These are phyloP conservation scores for Aradus depressus DNA, from an alignment of 2,888 invertebrate species.

Conservation along the genomic window DNA sequence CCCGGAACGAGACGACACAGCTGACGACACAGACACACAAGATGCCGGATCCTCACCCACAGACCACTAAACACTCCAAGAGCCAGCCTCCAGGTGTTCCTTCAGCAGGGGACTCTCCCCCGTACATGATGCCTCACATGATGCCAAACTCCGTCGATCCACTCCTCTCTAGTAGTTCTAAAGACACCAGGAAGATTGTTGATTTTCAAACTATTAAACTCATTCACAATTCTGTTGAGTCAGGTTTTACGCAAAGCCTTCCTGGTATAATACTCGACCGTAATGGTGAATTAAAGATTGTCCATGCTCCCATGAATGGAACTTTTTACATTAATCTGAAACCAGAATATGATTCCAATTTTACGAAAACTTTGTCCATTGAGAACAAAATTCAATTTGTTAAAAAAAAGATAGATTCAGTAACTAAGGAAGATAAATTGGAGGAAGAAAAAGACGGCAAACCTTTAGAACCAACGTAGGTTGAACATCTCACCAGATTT, in stretches of 20 bases:
- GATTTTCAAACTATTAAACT: slow-evolving; percentile 49
- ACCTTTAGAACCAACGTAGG: slow-evolving; percentile 4
- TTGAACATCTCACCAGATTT: slow-evolving; percentile 2
- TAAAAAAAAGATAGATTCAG: slow-evolving; percentile 6
- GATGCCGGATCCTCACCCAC: slow-evolving; percentile 37
- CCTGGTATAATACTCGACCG: slow-evolving; percentile 49
- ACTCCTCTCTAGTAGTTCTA: slow-evolving; percentile 67
- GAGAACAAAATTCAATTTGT: slow-evolving; percentile 1
- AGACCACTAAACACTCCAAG: too few relatives aligned
- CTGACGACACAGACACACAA: slow-evolving; percentile 35
- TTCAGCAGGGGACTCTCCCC: slow-evolving; percentile 46
- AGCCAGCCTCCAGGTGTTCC: slow-evolving; percentile 34
- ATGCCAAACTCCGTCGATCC: slow-evolving; percentile 83
- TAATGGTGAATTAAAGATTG: slow-evolving; percentile 50
- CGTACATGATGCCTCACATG: slow-evolving; percentile 71
- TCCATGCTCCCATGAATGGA: slow-evolving; percentile 36
- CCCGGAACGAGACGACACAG: too few relatives aligned
- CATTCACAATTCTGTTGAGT: slow-evolving; percentile 44
- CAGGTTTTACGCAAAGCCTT: slow-evolving; percentile 42
- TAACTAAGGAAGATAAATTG: background rate
- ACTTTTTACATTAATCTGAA: background rate
- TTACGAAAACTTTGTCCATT: slow-evolving; percentile 4
- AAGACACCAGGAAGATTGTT: slow-evolving; percentile 50
- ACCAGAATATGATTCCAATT: slow-evolving; percentile 6
- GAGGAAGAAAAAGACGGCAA: slow-evolving; percentile 2